Base-by-base conservation (phyloP, 2,888 invertebrate species). In the Amorpha juglandis region DNA sequence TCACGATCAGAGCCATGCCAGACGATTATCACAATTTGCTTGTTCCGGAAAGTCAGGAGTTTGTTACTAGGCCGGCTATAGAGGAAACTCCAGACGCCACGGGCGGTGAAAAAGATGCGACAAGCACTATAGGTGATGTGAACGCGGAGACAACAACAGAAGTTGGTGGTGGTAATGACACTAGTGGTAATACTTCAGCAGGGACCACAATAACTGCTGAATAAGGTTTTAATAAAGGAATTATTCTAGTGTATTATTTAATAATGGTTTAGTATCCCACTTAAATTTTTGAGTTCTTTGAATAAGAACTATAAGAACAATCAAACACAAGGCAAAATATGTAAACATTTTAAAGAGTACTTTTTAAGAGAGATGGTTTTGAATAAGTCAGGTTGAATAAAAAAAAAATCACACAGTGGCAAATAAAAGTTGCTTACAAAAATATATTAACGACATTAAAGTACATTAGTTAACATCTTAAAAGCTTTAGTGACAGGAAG, bases 11-110 rank as follows among this genome's bases (percentile, higher is more conserved):
- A 70, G 85, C 84, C 0, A 55, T 52, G 6, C 65, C 80, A 0
- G 62, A 67, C 0, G 81, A 87, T 48, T 89, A 72, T 55, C 88
- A 89, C 35, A 42, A 68, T 0, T 8, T 75, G 0, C 67, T 73
- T 9, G 52, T 38, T 0, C 45, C 63, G 0, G 33, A 45, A 14
- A 63, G 38, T 12, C n/a, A 62, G 48, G 62, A 16, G 6, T 21
- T 53, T 2, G n/a, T 27, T 4, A 53, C 45, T 2, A 53, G 7
- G 0, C 52, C 53, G 21, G 21, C 6, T 45, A 45, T 53, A 45
- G 45, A 52, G 11, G 33, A 6, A 1, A 51, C 38, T 7, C 7
- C n/a, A n/a, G 27, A 38, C 0, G 19, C 47, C 11, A 35, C 52
- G 6, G 58, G 6, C 7, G 33, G 12, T 47, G 33, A 19, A 4